These are phyloP conservation scores for Nycticryphes semicollaris DNA, from an alignment of 2,113 vertebrate species.

Conservation along the genomic window DNA sequence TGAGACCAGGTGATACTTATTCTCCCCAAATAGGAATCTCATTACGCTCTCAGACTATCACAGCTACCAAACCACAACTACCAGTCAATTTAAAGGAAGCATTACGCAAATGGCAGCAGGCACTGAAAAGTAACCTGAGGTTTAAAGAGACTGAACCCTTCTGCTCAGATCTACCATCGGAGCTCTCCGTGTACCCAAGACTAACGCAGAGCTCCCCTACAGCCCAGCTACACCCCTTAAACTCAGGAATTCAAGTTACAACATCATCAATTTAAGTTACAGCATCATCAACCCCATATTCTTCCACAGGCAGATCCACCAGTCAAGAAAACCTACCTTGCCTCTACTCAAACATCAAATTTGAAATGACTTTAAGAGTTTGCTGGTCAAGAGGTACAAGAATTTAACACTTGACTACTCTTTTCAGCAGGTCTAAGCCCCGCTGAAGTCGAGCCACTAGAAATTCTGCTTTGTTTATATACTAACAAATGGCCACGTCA, in stretches of 20 bases:
- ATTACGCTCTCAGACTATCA: neutral
- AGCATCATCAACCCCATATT: neutral
- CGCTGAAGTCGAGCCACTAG: neutral
- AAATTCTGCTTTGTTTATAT: constrained; percentile 55
- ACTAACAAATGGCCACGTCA: constrained; percentile 43
- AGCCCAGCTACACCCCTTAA: neutral
- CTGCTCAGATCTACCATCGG: neutral
- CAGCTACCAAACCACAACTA: neutral
- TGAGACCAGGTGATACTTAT: neutral
- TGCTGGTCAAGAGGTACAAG: neutral
- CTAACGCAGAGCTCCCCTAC: neutral
- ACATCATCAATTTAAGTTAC: too few species aligned
- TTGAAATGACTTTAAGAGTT: neutral
- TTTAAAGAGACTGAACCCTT: neutral
- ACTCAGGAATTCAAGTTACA: neutral
- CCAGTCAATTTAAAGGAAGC: neutral
- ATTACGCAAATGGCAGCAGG: neutral
- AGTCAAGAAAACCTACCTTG: neutral
- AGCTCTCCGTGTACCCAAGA: neutral
- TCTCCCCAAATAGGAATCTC: neutral
- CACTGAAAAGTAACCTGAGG: neutral
- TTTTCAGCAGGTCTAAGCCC: neutral
- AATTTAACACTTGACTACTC: neutral
- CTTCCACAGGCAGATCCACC: neutral
- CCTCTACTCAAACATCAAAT: neutral